Conservation (phyloP, 2,113 vertebrate genomes). For the Verasper variegatus region DNA sequence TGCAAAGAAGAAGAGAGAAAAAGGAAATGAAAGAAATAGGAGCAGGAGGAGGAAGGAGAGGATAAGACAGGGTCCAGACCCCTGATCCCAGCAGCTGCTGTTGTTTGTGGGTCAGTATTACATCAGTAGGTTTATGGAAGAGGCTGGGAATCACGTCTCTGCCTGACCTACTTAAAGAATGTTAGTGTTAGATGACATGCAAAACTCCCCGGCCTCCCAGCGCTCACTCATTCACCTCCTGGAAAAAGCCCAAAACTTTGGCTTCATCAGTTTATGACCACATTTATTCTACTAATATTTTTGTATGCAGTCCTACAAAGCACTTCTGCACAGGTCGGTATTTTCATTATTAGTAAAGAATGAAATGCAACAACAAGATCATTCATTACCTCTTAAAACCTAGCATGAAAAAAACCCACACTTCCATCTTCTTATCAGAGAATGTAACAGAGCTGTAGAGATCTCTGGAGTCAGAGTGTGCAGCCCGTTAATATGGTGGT, state of each 20-base stretch:
- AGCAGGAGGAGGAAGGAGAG: conserved; percentile 3
- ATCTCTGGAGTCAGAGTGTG: not conserved
- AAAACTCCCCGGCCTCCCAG: conserved; percentile 68
- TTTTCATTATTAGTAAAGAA: conserved; percentile 13
- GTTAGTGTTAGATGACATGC: conserved; percentile 72
- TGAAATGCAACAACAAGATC: not conserved
- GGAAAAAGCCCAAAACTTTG: conserved; percentile 26
- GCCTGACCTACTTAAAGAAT: conserved; percentile 79
- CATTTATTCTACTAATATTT: conserved; percentile 8
- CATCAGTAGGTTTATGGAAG: conserved; percentile 77
- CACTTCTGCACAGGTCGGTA: not conserved
- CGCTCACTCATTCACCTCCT: conserved; percentile 70
- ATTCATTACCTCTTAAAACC: conserved; percentile 8
- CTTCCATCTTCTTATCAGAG: conserved; percentile 16
- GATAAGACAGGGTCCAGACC: conserved; percentile 50
- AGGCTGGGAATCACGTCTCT: conserved; percentile 72
- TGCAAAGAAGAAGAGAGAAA: not conserved
- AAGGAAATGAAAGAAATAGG: not conserved
- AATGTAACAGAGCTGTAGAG: conserved; percentile 19
- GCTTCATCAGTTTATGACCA: conserved; percentile 8
- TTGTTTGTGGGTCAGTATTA: conserved; percentile 78
- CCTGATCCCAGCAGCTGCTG: conserved; percentile 75
- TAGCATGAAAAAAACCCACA: not conserved
- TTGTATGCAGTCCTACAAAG: not conserved
- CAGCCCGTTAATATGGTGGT: conserved; percentile 20